Percentiles rank a stretch among this genome's conserved stretches.
Conservation (phyloP, 2,113 vertebrate genomes). For the Callopanchax toddi region DNA sequence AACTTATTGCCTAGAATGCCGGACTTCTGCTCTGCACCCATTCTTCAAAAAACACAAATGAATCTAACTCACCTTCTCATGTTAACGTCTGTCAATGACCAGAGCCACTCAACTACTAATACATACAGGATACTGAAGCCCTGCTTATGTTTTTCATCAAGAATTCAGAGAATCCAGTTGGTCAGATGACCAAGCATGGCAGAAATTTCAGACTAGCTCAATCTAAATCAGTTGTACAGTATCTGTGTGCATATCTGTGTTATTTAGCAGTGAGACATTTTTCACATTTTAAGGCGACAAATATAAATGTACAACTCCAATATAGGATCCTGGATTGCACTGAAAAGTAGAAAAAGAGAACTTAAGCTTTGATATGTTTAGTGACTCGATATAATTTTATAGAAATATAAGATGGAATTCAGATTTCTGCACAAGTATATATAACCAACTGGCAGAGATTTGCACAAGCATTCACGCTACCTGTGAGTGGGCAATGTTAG, state of each 20-base stretch:
- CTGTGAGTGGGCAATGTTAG: too few relatives aligned
- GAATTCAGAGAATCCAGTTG: too few relatives aligned
- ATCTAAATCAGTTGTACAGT: not conserved
- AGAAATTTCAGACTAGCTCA: not conserved
- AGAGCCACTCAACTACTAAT: too few relatives aligned
- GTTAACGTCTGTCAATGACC: too few relatives aligned
- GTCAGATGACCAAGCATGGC: too few relatives aligned
- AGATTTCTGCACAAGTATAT: not conserved
- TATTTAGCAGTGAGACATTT: not conserved
- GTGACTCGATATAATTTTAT: not conserved
- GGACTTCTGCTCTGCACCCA: constrained; percentile 7
- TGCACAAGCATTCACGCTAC: too few relatives aligned
- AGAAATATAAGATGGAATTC: not conserved
- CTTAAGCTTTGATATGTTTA: not conserved
- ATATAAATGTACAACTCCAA: not conserved
- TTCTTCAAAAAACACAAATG: too few relatives aligned
- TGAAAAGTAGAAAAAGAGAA: not conserved
- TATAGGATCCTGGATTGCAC: not conserved
- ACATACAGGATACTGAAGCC: too few relatives aligned
- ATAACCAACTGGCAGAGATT: too few relatives aligned
- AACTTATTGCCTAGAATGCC: constrained; percentile 54
- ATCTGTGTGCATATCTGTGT: not conserved
- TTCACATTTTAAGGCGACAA: not conserved
- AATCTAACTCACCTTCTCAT: too few relatives aligned
- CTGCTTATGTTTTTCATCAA: too few relatives aligned